Conservation (phyloP, 2,113 vertebrate genomes). For the Chunga burmeisteri region DNA sequence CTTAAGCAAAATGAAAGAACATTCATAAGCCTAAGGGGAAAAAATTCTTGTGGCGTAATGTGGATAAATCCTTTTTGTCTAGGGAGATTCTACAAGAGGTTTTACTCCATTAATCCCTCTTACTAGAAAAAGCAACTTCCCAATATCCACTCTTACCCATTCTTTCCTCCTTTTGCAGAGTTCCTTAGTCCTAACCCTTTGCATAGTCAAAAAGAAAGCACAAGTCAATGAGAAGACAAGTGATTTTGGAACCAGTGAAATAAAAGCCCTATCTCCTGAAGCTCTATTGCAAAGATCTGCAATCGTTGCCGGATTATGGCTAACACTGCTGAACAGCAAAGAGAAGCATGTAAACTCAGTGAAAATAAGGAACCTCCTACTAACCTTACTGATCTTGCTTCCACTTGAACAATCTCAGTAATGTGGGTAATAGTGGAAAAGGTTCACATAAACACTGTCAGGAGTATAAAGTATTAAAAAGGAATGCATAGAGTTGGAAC, state of each 20-base stretch:
- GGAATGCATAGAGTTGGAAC: background rate
- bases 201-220: background rate
- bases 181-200: background rate
- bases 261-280: background rate
- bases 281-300: background rate
- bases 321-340: background rate
- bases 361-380: background rate
- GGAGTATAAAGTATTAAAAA: background rate
- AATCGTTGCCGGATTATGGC: background rate
- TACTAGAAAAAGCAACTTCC: background rate
- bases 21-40: background rate
- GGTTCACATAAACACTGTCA: background rate
- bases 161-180: background rate
- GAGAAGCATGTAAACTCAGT: background rate
- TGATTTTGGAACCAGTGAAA: background rate
- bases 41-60: background rate
- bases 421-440: background rate
- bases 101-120: slow-evolving; percentile 1
- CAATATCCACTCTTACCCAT: background rate
- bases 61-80: background rate
- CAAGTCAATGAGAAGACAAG: background rate
- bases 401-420: background rate
- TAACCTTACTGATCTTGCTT: background rate
- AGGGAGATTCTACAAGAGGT: background rate
- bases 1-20: background rate